These are phyloP conservation scores for Drosophila busckii DNA, from an alignment of 1,140 invertebrate species.

Conservation along the genomic window DNA sequence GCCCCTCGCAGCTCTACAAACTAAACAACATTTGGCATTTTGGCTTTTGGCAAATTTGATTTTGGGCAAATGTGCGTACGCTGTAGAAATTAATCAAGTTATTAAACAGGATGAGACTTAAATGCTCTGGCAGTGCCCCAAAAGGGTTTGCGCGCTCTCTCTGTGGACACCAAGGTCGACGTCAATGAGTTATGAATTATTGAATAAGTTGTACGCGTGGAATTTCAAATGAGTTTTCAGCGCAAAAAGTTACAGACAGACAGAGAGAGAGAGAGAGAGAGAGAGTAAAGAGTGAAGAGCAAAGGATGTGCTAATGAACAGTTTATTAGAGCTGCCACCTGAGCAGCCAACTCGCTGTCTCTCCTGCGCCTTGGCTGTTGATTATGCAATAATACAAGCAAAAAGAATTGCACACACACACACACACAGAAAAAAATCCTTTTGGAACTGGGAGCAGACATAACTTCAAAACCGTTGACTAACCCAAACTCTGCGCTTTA, in stretches of 20 bases:
- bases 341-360: slow-evolving; percentile 5
- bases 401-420: slow-evolving; percentile 29
- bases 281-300: not conserved
- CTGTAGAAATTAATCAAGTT: slow-evolving; percentile 64
- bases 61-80: slow-evolving; percentile 50
- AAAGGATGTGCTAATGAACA: slow-evolving; percentile 19
- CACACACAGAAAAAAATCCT: slow-evolving; percentile 35
- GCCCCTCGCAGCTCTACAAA: too few species aligned
- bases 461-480: slow-evolving; percentile 17
- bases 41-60: slow-evolving; percentile 66
- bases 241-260: slow-evolving; percentile 11
- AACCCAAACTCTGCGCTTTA: too few species aligned
- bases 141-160: slow-evolving; percentile 23
- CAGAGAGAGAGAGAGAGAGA: not conserved
- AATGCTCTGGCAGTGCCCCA: slow-evolving; percentile 37
- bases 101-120: too few species aligned
- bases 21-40: too few species aligned
- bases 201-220: slow-evolving; percentile 52
- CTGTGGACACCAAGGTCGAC: slow-evolving; percentile 29
- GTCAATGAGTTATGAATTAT: slow-evolving; percentile 60
- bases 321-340: slow-evolving; percentile 38
- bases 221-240: slow-evolving; percentile 56
- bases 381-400: slow-evolving; percentile 48
- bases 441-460: slow-evolving; percentile 34
- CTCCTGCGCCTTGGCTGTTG: slow-evolving; percentile 31